A percentile compares a stretch with the other conserved stretches of the same genome.
These are phyloP conservation scores for Aplysia californica DNA, from an alignment of 1,140 invertebrate species.

Conservation along the genomic window DNA sequence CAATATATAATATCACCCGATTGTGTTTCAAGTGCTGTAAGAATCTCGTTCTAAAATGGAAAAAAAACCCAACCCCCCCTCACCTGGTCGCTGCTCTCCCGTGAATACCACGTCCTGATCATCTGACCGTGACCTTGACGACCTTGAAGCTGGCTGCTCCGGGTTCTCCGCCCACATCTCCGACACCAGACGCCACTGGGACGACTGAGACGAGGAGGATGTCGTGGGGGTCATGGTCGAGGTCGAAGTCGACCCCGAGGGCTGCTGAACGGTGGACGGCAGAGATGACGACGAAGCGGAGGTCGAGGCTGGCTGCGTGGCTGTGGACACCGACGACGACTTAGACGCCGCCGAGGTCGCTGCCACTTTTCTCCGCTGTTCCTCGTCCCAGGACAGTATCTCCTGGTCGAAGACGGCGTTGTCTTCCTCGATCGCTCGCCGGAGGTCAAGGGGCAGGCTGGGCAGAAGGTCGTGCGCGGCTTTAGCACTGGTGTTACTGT, in stretches of 20 bases:
- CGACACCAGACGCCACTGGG: not conserved
- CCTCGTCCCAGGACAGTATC: slow-evolving; percentile 66
- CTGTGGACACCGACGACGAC: not conserved
- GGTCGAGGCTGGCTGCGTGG: not conserved
- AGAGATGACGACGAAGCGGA: not conserved
- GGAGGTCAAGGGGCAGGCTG: slow-evolving; percentile 60
- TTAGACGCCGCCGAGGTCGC: not conserved
- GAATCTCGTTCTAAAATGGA: too few species aligned
- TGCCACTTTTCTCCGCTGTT: slow-evolving; percentile 46
- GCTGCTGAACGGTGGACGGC: not conserved
- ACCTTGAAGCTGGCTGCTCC: not conserved
- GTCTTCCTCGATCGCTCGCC: slow-evolving; percentile 64
- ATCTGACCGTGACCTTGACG: slow-evolving; percentile 5
- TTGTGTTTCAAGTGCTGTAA: too few species aligned
- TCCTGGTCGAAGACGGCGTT: slow-evolving; percentile 65
- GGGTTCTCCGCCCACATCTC: too few species aligned
- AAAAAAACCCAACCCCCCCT: not conserved
- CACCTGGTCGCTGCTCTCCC: slow-evolving; percentile 41
- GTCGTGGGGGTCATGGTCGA: too few species aligned
- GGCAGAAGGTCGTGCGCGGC: not conserved
- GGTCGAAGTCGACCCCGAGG: not conserved
- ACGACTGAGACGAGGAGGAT: not conserved
- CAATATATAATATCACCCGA: too few species aligned
- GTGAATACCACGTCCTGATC: slow-evolving; percentile 30
- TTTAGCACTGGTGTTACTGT: not conserved